A percentile compares a stretch with the other conserved stretches of the same genome.
Evolutionary conservation across 2,113 vertebrate genomes (phyloP).

Genomic region (Phalacrocorax pelagicus): DNA sequence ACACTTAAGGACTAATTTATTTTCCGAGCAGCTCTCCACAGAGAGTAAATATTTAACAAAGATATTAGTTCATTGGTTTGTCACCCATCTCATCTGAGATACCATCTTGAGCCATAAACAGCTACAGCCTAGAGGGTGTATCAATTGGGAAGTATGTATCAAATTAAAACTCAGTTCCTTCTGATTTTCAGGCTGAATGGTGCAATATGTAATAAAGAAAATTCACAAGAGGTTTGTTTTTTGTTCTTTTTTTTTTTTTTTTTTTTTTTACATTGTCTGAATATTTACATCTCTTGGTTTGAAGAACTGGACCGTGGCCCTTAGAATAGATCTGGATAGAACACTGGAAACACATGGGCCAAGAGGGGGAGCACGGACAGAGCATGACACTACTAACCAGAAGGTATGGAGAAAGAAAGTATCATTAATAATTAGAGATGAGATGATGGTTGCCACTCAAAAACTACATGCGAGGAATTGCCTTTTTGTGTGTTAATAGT

Average conservation of each 20-base stretch:
- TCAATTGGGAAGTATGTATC: background rate
- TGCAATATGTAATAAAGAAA: background rate
- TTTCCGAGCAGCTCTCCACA: background rate
- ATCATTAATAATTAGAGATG: background rate
- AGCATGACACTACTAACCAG: background rate
- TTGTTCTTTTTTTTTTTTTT: background rate
- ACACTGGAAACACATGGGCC: background rate
- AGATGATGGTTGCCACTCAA: background rate
- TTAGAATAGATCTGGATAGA: background rate
- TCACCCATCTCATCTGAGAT: background rate
- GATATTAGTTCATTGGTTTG: background rate
- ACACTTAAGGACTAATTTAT: background rate
- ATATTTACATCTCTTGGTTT: background rate
- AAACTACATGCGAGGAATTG: background rate
- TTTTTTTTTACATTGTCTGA: background rate
- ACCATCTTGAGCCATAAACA: background rate
- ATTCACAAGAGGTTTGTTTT: background rate
- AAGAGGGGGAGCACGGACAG: rapidly evolving
- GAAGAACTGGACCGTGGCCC: background rate
- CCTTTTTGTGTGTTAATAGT: background rate
- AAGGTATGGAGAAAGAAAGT: background rate
- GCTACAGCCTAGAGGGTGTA: background rate
- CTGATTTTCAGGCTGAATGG: background rate
- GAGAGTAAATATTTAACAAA: background rate
- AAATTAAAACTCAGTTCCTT: background rate